Evolutionary conservation across 2,888 invertebrate genomes (phyloP), one percentile per base, ranked within the genome.

Genomic region (Spodoptera picta): DNA sequence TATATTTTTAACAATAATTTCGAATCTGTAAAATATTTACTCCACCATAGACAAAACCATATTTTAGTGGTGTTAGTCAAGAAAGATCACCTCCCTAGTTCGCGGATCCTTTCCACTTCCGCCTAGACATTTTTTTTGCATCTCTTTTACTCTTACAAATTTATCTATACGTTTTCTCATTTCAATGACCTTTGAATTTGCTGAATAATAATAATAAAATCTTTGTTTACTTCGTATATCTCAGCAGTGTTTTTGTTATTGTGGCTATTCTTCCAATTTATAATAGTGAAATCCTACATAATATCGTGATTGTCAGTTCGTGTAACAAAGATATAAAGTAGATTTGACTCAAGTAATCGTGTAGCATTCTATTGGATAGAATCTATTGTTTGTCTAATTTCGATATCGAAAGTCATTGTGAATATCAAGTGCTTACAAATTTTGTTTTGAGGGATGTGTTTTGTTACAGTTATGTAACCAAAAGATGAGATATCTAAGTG

Each of bases 191-290:
- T 94, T 94, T 93, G 93, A 89, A 86, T 90, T 88, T 88, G 89
- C 90, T 88, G 90, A 90, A 86, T 90, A 92, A 90, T 91, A 92
- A 90, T 92, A 92, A 81, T 90, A 87, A 87, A 89, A 92, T 92
- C 93, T 93, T 94, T 94, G 94, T 94, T 94, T 94, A 94, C 94
- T 92, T 92, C 88, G 84, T 85, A 82, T 84, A 84, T 61, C 86
- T 83, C 86, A 83, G 84, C 87, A 91, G 91, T 94, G 94, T 93
- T 94, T 92, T 93, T 94, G 93, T 93, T 92, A 90, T 92, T 93
- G 92, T 93, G 86, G 77, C 60, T 50, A 61, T 55, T 73, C 43
- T 56, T 60, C 49, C 53, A 57, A 68, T 71, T 60, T 64, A 63
- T 79, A 66, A 69, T 78, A 73, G 41, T 50, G 65, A 62, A 59